These are phyloP conservation scores for Pangasius macronema DNA, from an alignment of 2,797 vertebrate species.

Conservation along the genomic window DNA sequence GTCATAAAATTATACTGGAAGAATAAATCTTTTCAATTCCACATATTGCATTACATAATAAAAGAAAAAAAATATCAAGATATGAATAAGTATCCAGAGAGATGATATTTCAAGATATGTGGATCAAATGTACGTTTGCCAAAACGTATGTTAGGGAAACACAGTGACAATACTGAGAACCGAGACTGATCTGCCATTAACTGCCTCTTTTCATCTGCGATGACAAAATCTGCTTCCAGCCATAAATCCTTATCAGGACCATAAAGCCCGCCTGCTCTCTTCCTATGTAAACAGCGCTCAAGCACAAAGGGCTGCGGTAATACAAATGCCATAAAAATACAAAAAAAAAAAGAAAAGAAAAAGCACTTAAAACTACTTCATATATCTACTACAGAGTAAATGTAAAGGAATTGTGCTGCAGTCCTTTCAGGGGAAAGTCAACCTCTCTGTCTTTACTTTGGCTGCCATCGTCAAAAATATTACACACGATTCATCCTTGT, in stretches of 20 bases:
- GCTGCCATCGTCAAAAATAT: slow-evolving; percentile 20
- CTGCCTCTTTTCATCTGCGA: slow-evolving; percentile 27
- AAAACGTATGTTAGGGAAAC: neutral
- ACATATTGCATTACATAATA: neutral
- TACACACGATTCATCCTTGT: slow-evolving; percentile 12
- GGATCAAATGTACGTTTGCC: neutral
- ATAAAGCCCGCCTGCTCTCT: slow-evolving; percentile 50
- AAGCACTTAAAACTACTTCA: slow-evolving; percentile 20
- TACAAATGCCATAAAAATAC: slow-evolving; percentile 46
- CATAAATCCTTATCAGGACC: slow-evolving; percentile 57
- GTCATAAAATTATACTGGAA: neutral
- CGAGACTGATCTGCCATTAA: slow-evolving; percentile 29
- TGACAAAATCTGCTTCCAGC: slow-evolving; percentile 41
- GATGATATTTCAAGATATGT: neutral
- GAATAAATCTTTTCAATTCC: neutral
- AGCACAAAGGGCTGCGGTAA: slow-evolving; percentile 43
- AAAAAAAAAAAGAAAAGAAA: slow-evolving; percentile 9
- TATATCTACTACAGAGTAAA: neutral
- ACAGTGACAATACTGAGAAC: neutral
- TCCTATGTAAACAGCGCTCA: slow-evolving; percentile 53
- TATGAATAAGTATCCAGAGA: slow-evolving; percentile 9
- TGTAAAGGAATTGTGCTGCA: slow-evolving; percentile 34
- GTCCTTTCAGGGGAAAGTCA: slow-evolving; percentile 21
- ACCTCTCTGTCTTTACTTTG: slow-evolving; percentile 23
- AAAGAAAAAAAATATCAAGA: neutral